These are phyloP conservation scores for Myotis findleyi DNA, from an alignment of 2,797 vertebrate genomes.

Conservation along the genomic window DNA sequence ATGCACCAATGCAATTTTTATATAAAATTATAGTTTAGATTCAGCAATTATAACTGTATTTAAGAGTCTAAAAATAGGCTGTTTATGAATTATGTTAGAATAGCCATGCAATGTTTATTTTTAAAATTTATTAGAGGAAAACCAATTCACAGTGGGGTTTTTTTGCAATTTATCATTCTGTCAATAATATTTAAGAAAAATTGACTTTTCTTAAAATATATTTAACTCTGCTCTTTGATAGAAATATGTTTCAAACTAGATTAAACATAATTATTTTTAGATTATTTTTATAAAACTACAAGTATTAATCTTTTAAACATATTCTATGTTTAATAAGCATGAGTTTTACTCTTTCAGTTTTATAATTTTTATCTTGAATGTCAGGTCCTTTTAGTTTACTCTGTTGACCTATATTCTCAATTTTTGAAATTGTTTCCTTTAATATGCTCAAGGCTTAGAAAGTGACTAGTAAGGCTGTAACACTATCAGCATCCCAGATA, in stretches of 20 bases:
- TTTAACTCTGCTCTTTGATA: not conserved
- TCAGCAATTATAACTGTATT: constrained; percentile 60
- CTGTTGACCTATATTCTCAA: not conserved
- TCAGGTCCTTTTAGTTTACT: not conserved
- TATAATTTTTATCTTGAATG: not conserved
- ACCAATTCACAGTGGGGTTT: not conserved
- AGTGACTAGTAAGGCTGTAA: not conserved
- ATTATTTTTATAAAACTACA: not conserved
- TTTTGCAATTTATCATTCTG: not conserved
- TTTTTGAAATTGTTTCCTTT: not conserved
- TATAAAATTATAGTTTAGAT: constrained; percentile 77
- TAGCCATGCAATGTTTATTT: not conserved
- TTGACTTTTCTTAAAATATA: not conserved
- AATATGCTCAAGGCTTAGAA: not conserved
- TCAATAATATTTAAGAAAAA: not conserved
- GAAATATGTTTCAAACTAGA: not conserved
- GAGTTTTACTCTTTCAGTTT: not conserved
- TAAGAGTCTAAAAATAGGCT: not conserved
- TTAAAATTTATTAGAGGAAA: not conserved
- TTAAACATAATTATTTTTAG: not conserved
- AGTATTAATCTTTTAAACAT: not conserved
- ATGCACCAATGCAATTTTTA: constrained; percentile 61
- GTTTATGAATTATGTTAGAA: not conserved
- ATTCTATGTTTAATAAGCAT: not conserved
- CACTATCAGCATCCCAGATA: not conserved